Conservation (phyloP, 2,113 vertebrate genomes). For the Rhinogobius similis region DNA sequence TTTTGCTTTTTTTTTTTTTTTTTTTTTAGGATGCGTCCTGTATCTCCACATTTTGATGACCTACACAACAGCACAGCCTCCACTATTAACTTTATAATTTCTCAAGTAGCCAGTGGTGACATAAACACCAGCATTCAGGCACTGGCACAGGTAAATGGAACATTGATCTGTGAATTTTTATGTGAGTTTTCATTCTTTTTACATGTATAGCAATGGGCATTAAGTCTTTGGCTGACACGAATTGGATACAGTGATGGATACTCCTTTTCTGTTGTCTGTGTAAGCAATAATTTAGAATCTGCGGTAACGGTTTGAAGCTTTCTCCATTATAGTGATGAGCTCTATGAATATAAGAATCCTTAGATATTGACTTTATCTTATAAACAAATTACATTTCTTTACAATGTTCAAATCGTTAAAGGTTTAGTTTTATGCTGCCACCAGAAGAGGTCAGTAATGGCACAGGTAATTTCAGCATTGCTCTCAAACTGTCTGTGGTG, state of each 20-base stretch:
- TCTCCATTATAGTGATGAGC: no score
- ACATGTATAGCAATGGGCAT: neutral
- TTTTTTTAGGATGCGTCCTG: constrained; percentile 82
- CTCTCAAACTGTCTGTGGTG: neutral
- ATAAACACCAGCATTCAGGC: constrained; percentile 96
- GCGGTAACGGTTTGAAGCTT: no score
- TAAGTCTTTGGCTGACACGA: no score
- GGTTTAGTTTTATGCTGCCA: neutral
- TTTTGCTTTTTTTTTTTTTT: neutral
- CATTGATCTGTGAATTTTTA: neutral
- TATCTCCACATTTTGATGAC: constrained; percentile 95
- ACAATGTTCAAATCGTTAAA: neutral
- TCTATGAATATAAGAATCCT: no score
- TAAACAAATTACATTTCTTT: no score
- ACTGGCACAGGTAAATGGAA: constrained; percentile 86
- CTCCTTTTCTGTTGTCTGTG: no score
- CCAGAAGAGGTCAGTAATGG: constrained; percentile 2
- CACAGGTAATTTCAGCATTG: neutral
- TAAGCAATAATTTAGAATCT: no score
- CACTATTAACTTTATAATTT: constrained; percentile 98
- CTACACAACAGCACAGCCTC: constrained; percentile 96
- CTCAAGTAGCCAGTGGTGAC: constrained; percentile 96
- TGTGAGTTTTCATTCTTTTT: no score
- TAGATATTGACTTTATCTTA: no score
- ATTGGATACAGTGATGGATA: no score